Conservation (phyloP, 2,888 invertebrate species). For the Gerris lacustris region DNA sequence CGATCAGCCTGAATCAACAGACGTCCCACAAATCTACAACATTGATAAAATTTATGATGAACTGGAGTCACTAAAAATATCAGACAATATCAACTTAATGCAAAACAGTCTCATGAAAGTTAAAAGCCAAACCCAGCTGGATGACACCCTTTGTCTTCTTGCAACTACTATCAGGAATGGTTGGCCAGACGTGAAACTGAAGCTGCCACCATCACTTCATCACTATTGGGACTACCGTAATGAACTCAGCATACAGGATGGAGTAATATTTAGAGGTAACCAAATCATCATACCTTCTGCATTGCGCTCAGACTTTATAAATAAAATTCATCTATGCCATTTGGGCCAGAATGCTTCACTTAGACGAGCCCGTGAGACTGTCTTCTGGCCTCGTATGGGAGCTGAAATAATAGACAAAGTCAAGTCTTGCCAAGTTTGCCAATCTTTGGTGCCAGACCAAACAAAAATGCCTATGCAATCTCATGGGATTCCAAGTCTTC, state of each 20-base stretch:
- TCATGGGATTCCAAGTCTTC: constrained; percentile 8
- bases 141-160: not conserved
- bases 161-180: constrained; percentile 4
- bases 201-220: not conserved
- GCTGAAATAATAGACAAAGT: constrained; percentile 6
- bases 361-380: too few relatives aligned
- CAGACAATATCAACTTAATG: constrained; percentile 11
- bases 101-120: constrained; percentile 8
- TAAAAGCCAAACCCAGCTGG: not conserved
- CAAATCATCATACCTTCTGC: constrained; percentile 6
- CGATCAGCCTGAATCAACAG: too few relatives aligned
- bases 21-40: too few relatives aligned
- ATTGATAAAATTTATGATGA: too few relatives aligned
- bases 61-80: not conserved
- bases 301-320: constrained; percentile 7
- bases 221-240: constrained; percentile 6
- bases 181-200: constrained; percentile 7
- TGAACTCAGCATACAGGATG: constrained; percentile 13
- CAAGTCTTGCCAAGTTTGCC: not conserved
- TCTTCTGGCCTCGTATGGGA: too few relatives aligned
- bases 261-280: constrained; percentile 12
- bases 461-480: constrained; percentile 11
- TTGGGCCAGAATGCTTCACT: too few relatives aligned
- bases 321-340: constrained; percentile 13
- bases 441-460: not conserved